Evolutionary conservation across 2,113 vertebrate genomes (phyloP).

Genomic region (Morone saxatilis): DNA sequence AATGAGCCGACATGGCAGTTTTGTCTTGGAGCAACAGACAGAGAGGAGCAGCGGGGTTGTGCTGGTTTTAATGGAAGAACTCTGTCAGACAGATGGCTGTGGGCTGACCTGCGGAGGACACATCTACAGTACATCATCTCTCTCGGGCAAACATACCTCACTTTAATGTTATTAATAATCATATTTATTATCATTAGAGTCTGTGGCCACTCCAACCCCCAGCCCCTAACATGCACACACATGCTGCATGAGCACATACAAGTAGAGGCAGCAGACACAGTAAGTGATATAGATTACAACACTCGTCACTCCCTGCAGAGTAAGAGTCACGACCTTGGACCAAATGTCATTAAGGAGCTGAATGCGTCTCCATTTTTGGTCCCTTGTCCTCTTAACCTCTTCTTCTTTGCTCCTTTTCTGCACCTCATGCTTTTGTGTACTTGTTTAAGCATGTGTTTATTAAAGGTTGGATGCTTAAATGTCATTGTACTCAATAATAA

Average conservation of each 20-base stretch:
- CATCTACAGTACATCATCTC: conserved; percentile 53
- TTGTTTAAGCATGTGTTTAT: neutral
- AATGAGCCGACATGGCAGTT: neutral
- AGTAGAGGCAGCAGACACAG: conserved; percentile 32
- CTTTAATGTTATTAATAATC: conserved; percentile 72
- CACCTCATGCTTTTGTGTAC: neutral
- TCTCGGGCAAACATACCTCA: conserved; percentile 52
- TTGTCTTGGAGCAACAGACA: no score
- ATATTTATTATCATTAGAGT: conserved; percentile 74
- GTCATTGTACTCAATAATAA: neutral
- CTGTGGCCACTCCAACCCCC: conserved; percentile 37
- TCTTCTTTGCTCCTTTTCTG: conserved; percentile 16
- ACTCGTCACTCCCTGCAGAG: conserved; percentile 38
- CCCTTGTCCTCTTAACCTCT: neutral
- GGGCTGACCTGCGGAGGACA: conserved; percentile 47
- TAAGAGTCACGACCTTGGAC: conserved; percentile 61
- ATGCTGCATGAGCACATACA: conserved; percentile 8
- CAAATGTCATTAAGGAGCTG: conserved; percentile 39
- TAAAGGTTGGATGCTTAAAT: neutral
- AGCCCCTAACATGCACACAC: neutral
- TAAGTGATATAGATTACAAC: conserved; percentile 70
- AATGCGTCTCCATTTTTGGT: conserved; percentile 3
- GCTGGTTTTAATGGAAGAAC: neutral
- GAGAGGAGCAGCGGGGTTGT: neutral
- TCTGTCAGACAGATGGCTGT: conserved; percentile 29